phyloP scores from a whole-genome alignment of 2,113 vertebrate genomes.

The Holacanthus passer region DNA sequence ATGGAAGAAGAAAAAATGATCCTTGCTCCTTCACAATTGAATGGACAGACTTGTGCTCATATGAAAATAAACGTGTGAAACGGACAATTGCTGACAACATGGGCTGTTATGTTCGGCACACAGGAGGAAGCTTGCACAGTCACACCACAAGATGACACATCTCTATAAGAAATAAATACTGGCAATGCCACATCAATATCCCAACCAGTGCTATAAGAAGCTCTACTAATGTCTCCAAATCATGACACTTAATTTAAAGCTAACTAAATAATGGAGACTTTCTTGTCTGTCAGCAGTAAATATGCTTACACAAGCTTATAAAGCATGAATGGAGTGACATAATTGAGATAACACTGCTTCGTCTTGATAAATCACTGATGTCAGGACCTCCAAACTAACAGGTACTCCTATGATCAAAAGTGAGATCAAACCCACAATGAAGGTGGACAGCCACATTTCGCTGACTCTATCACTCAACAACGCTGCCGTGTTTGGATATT shows the following conservation, averaged over 20 bases:
- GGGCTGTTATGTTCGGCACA: slow-evolving; percentile 1
- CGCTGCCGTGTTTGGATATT: slow-evolving; percentile 12
- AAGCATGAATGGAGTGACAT: slow-evolving; percentile 25
- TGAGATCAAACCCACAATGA: slow-evolving; percentile 37
- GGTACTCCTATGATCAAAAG: slow-evolving; percentile 4
- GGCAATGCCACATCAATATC: background rate
- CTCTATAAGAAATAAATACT: slow-evolving; percentile 7
- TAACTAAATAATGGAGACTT: slow-evolving; percentile 5
- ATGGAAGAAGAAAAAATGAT: background rate
- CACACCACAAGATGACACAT: background rate
- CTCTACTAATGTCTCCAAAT: background rate
- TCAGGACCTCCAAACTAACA: slow-evolving; percentile 30
- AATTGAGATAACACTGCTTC: slow-evolving; percentile 24
- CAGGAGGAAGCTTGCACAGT: background rate
- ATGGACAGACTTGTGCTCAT: slow-evolving; percentile 7
- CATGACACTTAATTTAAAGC: background rate
- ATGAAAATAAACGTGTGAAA: slow-evolving; percentile 34
- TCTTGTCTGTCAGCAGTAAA: slow-evolving; percentile 42
- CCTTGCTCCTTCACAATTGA: slow-evolving; percentile 5
- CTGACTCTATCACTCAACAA: slow-evolving; percentile 36
- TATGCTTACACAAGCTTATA: slow-evolving; percentile 21
- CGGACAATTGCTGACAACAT: slow-evolving; percentile 4
- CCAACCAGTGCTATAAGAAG: slow-evolving; percentile 1
- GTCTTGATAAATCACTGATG: slow-evolving; percentile 37
- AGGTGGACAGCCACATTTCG: slow-evolving; percentile 28